Evolutionary conservation across 2,797 vertebrate species (phyloP).

Genomic region (Trachurus trachurus): DNA sequence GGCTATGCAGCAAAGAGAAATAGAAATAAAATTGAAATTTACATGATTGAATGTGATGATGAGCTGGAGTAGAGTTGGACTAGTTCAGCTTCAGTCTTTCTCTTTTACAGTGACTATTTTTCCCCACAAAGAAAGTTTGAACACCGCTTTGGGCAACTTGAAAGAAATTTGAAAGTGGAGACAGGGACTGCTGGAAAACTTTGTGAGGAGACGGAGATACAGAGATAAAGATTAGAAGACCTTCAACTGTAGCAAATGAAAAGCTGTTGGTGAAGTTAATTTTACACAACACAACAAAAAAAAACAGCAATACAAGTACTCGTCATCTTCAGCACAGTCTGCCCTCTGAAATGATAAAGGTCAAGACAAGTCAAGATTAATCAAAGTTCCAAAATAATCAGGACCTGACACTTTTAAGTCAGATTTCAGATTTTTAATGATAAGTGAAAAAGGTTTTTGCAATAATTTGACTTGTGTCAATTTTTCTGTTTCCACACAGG

Average conservation of each 20-base stretch:
- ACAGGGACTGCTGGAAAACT: slow-evolving; percentile 4
- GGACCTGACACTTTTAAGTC: too few relatives aligned
- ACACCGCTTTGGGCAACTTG: slow-evolving; percentile 19
- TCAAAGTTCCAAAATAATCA: neutral
- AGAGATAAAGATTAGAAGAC: neutral
- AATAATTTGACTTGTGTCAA: neutral
- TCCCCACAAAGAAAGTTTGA: slow-evolving; percentile 28
- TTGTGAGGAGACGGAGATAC: slow-evolving; percentile 2
- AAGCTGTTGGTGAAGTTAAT: neutral
- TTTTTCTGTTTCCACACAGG: neutral
- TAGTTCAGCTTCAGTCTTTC: slow-evolving; percentile 25
- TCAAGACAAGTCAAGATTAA: neutral
- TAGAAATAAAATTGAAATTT: slow-evolving; percentile 30
- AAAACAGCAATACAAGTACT: neutral
- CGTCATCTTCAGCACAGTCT: neutral
- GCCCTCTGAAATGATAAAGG: neutral
- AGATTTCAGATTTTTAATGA: too few relatives aligned
- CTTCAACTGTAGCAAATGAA: neutral
- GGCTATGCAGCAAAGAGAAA: slow-evolving; percentile 30
- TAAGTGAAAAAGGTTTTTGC: neutral
- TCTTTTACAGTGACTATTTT: slow-evolving; percentile 10
- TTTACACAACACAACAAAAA: slow-evolving; percentile 9
- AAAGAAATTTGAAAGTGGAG: slow-evolving; percentile 2
- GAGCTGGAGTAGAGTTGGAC: slow-evolving; percentile 2
- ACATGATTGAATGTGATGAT: slow-evolving; percentile 33